Evolutionary conservation across 2,797 vertebrate genomes (phyloP), one percentile per base, ranked within the genome.

Genomic region (Loriculus beryllinus): DNA sequence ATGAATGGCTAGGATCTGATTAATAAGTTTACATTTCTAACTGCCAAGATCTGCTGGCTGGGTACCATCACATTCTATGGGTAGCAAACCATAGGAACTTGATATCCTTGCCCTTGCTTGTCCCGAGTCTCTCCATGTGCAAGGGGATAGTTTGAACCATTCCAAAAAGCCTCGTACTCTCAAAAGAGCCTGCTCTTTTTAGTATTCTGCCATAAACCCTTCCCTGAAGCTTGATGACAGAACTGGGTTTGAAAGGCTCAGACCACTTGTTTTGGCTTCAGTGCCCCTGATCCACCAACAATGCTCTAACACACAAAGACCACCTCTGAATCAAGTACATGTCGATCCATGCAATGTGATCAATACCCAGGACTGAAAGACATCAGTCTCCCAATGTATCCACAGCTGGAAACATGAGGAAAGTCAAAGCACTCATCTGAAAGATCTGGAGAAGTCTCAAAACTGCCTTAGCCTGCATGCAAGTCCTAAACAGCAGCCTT

Each of bases 131-230:
- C 71, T 65, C 67, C 72, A 70, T 16, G 62, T 20, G 51, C 83
- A 95, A 88, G 65, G n/a, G 54, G 70, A 80, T 13, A 51, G 57
- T 40, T 31, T 69, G 62, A 86, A 84, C 37, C 43, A 92, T 59
- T 52, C 86, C 86, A 63, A 93, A 92, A 97, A 96, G 67, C 65
- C 51, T 78, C n/a, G 62, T 57, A 56, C 48, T 47, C 63, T 86
- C 65, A 75, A 42, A n/a, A 86, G 18, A 91, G 40, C 25, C 39
- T 77, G 11, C 71, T 45, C 56, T 78, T 62, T 76, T 88, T 52
- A 79, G 78, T 43, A 49, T 25, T 59, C 68, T 51, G 39, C 63
- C 15, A 81, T n/a, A 81, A 88, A 57, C 12, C 21, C 37, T 65
- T 91, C 26, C 82, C 79, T 76, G 79, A 84, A 90, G 33, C 37